phyloP scores from a whole-genome alignment of 2,888 invertebrate species.

The Diadromus collaris region DNA sequence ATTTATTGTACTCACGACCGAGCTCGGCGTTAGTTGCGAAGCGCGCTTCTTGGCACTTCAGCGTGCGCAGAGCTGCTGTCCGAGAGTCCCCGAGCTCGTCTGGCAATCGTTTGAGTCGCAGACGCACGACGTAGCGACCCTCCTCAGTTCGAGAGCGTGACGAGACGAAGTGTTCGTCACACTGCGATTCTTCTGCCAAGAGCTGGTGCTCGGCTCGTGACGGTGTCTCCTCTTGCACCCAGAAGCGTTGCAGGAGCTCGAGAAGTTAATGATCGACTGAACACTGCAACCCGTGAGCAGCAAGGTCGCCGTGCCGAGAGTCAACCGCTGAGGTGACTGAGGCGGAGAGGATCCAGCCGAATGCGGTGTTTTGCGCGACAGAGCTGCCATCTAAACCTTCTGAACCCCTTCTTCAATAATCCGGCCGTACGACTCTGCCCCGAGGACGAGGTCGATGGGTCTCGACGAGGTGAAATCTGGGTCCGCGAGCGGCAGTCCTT shows the following conservation, averaged over 20 bases:
- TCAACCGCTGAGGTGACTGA: background rate
- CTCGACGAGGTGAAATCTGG: background rate
- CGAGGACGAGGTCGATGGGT: slow-evolving; percentile 13
- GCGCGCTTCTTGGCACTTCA: slow-evolving; percentile 15
- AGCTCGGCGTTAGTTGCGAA: background rate
- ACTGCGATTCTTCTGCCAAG: slow-evolving; percentile 61
- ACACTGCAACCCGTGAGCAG: background rate
- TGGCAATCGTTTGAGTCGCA: slow-evolving; percentile 56
- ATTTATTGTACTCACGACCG: background rate
- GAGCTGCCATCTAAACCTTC: background rate
- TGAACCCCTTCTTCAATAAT: background rate
- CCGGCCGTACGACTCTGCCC: background rate
- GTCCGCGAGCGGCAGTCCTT: slow-evolving; percentile 9
- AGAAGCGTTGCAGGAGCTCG: slow-evolving; percentile 26
- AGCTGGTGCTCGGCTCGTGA: background rate
- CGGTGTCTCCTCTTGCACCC: slow-evolving; percentile 44
- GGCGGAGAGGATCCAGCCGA: background rate
- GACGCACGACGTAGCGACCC: slow-evolving; percentile 66
- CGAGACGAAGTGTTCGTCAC: slow-evolving; percentile 63
- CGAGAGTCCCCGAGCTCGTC: slow-evolving; percentile 60
- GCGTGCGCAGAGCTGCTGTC: slow-evolving; percentile 10
- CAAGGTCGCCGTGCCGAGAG: too few species aligned
- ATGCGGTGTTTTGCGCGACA: background rate
- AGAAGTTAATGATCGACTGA: background rate
- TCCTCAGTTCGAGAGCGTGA: slow-evolving; percentile 57